These are phyloP conservation scores for Elegia similella DNA, from an alignment of 2,888 invertebrate genomes.

Conservation along the genomic window DNA sequence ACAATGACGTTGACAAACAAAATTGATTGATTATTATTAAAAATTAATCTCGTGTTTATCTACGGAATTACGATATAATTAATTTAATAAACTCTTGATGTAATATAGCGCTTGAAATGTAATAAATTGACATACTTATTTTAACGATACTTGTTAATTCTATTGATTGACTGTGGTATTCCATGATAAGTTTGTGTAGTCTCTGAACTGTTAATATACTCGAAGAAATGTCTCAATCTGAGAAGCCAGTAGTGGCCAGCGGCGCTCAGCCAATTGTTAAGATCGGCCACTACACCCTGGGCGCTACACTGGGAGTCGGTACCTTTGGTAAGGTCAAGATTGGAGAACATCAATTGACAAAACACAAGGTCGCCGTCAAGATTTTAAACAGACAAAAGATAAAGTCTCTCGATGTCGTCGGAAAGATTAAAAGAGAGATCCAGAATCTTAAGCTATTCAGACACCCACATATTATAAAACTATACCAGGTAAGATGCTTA, in stretches of 20 bases:
- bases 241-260: conserved; percentile 62
- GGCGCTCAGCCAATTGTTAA: conserved; percentile 90
- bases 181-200: conserved; percentile 1
- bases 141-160: background rate
- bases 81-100: background rate
- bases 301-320: conserved; percentile 94
- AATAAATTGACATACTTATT: background rate
- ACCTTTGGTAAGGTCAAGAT: conserved; percentile 99
- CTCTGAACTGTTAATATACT: background rate
- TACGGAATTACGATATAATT: conserved; percentile 4
- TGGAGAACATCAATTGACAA: conserved; percentile 98
- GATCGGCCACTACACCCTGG: conserved; percentile 98
- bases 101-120: background rate
- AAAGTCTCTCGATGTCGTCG: conserved; percentile 99
- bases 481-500: conserved; percentile 85
- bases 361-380: conserved; percentile 99
- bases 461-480: conserved; percentile 99
- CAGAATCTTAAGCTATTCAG: conserved; percentile 99
- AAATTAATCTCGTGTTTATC: conserved; percentile 1
- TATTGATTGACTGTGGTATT: background rate
- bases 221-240: conserved; percentile 50
- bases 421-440: conserved; percentile 98
- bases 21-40: background rate
- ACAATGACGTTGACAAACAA: background rate
- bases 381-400: conserved; percentile 99